A percentile compares a stretch with the other conserved stretches of the same genome.
Conservation (phyloP, 2,113 vertebrate genomes). For the Pao palembangensis region DNA sequence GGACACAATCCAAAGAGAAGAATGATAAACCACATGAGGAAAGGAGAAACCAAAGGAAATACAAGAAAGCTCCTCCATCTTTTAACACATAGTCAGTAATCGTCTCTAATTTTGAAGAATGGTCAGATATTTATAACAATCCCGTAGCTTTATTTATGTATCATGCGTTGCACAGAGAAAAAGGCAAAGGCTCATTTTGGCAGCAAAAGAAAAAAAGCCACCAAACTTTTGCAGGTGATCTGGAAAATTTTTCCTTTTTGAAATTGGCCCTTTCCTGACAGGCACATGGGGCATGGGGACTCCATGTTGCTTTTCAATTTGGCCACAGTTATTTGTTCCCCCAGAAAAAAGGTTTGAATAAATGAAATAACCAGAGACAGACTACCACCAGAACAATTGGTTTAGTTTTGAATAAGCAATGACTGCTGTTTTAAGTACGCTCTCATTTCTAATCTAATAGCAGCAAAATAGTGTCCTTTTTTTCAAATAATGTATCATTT, state of each 20-base stretch:
- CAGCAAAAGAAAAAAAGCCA: constrained; percentile 19
- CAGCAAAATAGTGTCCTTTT: constrained; percentile 43
- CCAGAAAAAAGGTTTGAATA: neutral
- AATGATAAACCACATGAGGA: constrained; percentile 68
- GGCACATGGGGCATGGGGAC: constrained; percentile 8
- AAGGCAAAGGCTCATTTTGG: constrained; percentile 27
- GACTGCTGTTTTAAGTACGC: constrained; percentile 21
- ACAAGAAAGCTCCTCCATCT: constrained; percentile 44
- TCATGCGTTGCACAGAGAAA: constrained; percentile 26
- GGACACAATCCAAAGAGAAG: constrained; percentile 47
- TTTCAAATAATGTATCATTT: constrained; percentile 25
- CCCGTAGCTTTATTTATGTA: constrained; percentile 29
- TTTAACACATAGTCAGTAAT: constrained; percentile 38
- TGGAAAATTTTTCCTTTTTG: constrained; percentile 36
- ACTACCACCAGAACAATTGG: constrained; percentile 22
- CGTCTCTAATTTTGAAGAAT: constrained; percentile 49
- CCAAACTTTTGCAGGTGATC: constrained; percentile 24
- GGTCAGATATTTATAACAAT: constrained; percentile 44
- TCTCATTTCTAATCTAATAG: constrained; percentile 41
- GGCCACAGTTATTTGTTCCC: constrained; percentile 24
- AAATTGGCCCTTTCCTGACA: neutral
- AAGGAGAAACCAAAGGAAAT: constrained; percentile 53
- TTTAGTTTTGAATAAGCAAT: constrained; percentile 24
- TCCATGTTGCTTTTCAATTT: constrained; percentile 36
- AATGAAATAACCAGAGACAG: constrained; percentile 28